These are phyloP conservation scores for Athalia circularis DNA, from an alignment of 2,888 invertebrate genomes.

Conservation along the genomic window DNA sequence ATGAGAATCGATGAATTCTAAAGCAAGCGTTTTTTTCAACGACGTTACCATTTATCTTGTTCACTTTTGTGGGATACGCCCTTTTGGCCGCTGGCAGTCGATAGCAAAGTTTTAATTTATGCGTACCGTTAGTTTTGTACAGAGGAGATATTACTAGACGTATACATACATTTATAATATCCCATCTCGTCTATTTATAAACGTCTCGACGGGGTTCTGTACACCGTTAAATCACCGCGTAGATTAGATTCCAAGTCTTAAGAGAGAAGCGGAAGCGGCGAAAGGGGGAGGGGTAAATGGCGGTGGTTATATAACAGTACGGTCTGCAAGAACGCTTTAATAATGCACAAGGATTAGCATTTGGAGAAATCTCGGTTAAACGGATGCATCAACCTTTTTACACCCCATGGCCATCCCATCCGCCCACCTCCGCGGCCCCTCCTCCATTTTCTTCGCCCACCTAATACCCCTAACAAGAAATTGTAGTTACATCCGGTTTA, in stretches of 20 bases:
- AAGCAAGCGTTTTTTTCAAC: not conserved
- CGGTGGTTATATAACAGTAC: not conserved
- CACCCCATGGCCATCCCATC: not conserved
- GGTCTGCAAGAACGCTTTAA: constrained; percentile 40
- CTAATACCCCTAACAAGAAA: not conserved
- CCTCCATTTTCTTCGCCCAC: no score
- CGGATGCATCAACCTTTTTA: constrained; percentile 40
- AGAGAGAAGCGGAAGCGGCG: not conserved
- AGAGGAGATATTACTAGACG: no score
- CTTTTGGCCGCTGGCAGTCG: no score
- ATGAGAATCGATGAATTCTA: not conserved
- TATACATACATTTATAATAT: no score
- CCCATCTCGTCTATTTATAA: constrained; percentile 11
- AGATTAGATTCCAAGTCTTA: constrained; percentile 32
- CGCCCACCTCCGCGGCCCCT: not conserved
- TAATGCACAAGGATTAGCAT: constrained; percentile 43
- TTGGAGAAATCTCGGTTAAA: constrained; percentile 40
- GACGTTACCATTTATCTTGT: not conserved
- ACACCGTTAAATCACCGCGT: constrained; percentile 35
- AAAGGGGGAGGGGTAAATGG: no score
- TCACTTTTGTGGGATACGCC: not conserved
- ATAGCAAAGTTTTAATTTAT: no score
- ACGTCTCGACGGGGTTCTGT: constrained; percentile 24
- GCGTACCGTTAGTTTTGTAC: no score
- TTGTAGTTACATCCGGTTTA: constrained; percentile 20